Percentiles rank a stretch among this genome's conserved stretches.
phyloP scores from a whole-genome alignment of 2,888 invertebrate species.

The Cephalotes varians region DNA sequence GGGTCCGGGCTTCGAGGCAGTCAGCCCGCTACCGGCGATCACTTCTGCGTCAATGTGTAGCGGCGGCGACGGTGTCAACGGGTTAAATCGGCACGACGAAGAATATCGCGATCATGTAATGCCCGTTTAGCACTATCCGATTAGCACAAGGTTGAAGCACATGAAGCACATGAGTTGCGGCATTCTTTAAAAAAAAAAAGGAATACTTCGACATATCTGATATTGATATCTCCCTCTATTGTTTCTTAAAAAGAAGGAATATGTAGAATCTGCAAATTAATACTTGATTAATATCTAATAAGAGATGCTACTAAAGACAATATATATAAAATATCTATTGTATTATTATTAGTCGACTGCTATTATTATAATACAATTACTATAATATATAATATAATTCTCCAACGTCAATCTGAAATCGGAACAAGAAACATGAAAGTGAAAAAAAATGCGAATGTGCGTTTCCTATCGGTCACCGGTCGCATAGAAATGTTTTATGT shows the following conservation, averaged over 20 bases:
- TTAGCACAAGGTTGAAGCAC: not conserved
- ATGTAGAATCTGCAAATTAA: not conserved
- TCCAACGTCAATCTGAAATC: not conserved
- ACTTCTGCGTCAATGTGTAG: not conserved
- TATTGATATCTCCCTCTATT: not conserved
- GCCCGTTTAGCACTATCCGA: not conserved
- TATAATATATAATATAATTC: too few relatives aligned
- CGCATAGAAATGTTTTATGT: conserved; percentile 42
- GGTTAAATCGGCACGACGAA: not conserved
- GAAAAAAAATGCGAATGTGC: conserved; percentile 22
- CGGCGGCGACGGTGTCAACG: not conserved
- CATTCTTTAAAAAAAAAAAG: not conserved
- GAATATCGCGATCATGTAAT: conserved; percentile 2
- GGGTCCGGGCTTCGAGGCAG: not conserved
- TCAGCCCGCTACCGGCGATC: not conserved
- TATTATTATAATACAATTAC: not conserved
- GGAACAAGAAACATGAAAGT: conserved; percentile 2
- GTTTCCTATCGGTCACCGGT: not conserved
- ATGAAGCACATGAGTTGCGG: not conserved
- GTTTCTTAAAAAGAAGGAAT: not conserved
- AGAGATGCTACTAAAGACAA: not conserved
- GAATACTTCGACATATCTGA: not conserved
- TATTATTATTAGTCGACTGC: not conserved
- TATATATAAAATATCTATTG: not conserved
- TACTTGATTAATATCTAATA: not conserved